Evolutionary conservation across 2,113 vertebrate species (phyloP), one percentile per base, ranked within the genome.

Genomic region (Sorex fumeus): DNA sequence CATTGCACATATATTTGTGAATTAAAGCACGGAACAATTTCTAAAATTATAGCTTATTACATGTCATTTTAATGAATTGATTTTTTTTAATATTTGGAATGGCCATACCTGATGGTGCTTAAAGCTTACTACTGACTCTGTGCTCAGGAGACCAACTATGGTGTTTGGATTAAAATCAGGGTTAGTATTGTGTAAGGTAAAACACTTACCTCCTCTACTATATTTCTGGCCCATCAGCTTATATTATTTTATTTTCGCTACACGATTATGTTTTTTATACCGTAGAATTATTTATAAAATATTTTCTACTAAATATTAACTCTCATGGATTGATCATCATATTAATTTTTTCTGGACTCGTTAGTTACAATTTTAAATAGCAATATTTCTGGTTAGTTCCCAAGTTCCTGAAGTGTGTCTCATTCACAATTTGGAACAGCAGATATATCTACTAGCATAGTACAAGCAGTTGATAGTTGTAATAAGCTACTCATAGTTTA

Each of bases 281-380:
- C 12, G n/a, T 9, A 13, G 36, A 82, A 80, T 95, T 92, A 50
- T 75, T 87, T 74, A 69, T 34, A 62, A 93, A 91, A 81, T 19
- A 84, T 71, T 27, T 69, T 43, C 23, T n/a, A 69, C 50, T 67
- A 0, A 40, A 28, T 2, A 32, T 85, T 69, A 83, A 83, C 28
- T 71, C 74, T 76, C 3, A 87, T 85, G 45, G 28, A 60, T 93
- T 18, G 67, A 40, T 40, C 40, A 40, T 40, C 40, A 40, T 40
- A 40, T 40, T n/a, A n/a, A n/a, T n/a, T n/a, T 4, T 40, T 40
- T 40, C 40, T 40, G 40, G 40, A 40, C 40, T 40, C 40, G 7
- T 50, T 90, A 92, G 43, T 21, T 90, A 69, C 12, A 45, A 43
- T 85, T 76, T 27, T 57, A 85, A 75, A 84, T 12, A 11, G 34